These are phyloP conservation scores for Lapara coniferarum DNA, from an alignment of 2,888 invertebrate species.

Conservation along the genomic window DNA sequence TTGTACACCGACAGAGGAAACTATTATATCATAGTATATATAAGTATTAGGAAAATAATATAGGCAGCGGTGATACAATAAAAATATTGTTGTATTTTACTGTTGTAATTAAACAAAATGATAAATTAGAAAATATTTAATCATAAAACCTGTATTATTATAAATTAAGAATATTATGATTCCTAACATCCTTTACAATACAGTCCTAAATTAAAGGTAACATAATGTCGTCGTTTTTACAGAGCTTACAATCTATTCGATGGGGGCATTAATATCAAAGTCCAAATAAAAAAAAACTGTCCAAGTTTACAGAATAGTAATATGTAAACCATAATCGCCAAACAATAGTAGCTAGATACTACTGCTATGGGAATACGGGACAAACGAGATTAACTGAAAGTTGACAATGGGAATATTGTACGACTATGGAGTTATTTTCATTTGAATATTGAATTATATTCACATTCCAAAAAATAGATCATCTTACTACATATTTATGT, in stretches of 20 bases:
- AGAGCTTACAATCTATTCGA: constrained; percentile 11
- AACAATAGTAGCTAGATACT: not conserved
- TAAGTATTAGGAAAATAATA: too few relatives aligned
- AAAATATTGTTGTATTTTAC: too few relatives aligned
- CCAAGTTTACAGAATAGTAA: not conserved
- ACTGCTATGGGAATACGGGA: too few relatives aligned
- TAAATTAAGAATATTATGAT: not conserved
- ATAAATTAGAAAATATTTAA: not conserved
- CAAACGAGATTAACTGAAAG: too few relatives aligned
- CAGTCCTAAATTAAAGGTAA: constrained; percentile 24
- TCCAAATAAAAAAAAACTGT: not conserved
- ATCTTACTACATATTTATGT: too few relatives aligned
- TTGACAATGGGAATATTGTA: too few relatives aligned
- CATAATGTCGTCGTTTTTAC: not conserved
- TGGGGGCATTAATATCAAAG: constrained; percentile 26
- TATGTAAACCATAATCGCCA: not conserved
- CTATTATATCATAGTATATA: too few relatives aligned
- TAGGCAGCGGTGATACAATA: too few relatives aligned
- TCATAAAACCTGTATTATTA: not conserved
- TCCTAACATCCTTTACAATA: constrained; percentile 12
- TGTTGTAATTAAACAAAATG: not conserved
- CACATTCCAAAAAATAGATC: too few relatives aligned
- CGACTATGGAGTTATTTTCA: too few relatives aligned
- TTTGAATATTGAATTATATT: too few relatives aligned
- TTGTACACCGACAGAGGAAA: too few relatives aligned